Base-by-base conservation (phyloP, 1,140 invertebrate species). In the Rhizoglyphus robini region DNA sequence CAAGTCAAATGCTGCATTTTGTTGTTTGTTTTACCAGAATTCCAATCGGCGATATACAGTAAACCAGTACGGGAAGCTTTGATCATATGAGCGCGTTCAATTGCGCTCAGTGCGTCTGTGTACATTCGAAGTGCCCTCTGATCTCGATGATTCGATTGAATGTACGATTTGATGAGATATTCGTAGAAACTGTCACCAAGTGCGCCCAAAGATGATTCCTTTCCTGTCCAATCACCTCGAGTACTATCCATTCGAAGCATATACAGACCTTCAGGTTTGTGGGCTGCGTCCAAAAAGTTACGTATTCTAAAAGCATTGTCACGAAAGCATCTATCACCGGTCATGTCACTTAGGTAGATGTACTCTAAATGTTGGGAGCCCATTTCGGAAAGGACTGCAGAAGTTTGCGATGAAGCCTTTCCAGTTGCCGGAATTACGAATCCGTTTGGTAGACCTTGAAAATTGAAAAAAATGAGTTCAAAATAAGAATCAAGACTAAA, bases 1-100 rank as follows among this genome's bases (percentile, higher is more conserved):
- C 96, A 99, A 0, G 90, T 92, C 61, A 99, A 77, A 77, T 99
- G 94, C 74, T 96, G 95, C 95, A 99, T 98, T 81, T 97, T 98
- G 73, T 94, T 88, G 72, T 98, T 94, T 2, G 91, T 76, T 57
- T 89, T 78, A 62, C 90, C 90, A 73, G 90, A 95, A 73, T 92
- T 94, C 71, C 95, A 80, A 75, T 99, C 94, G 0, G 90, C 89
- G 64, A 96, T 85, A 75, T 98, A 99, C 1, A 83, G 82, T 4
- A 97, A 80, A 38, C 83, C 81, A 49, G 58, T 48, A 4, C 82
- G 80, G 3, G 91, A 96, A 54, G 83, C 87, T 36, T 85, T 78
- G 23, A 96, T 81, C 83, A 96, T 68, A 67, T 77, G 75, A 2
- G 27, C 13, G 31, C 77, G 73, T 64, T 79, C 75, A 27, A 81